These are phyloP conservation scores for Neosalanx taihuensis DNA, from an alignment of 2,797 vertebrate species.

Conservation along the genomic window DNA sequence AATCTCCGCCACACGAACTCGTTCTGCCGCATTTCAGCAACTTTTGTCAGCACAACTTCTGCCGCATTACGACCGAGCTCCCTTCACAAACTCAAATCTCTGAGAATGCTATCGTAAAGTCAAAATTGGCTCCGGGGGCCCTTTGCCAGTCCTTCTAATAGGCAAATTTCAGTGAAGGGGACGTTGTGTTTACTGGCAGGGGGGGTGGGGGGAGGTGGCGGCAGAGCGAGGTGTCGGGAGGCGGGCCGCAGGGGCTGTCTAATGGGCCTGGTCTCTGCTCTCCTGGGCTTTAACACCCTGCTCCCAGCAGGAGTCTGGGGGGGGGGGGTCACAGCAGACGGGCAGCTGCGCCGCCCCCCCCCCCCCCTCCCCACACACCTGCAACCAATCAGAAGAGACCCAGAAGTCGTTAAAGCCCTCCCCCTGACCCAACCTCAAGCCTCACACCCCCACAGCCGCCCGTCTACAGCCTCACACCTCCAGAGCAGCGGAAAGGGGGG, in stretches of 20 bases:
- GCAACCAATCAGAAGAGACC: constrained; percentile 18
- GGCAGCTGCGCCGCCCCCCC: constrained; percentile 18
- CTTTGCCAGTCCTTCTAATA: constrained; percentile 15
- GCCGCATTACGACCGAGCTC: too few species aligned
- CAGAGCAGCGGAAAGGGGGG: background rate
- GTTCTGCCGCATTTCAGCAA: background rate
- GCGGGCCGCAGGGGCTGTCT: constrained; percentile 10
- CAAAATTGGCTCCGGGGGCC: constrained; percentile 5
- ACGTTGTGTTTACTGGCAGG: constrained; percentile 30
- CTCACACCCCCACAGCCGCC: background rate
- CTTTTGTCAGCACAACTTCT: background rate
- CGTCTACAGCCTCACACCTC: constrained; percentile 38
- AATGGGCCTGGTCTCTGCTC: constrained; percentile 24
- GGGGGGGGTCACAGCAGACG: constrained; percentile 12
- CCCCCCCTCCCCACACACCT: constrained; percentile 6
- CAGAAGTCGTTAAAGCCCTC: background rate
- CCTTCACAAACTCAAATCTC: background rate
- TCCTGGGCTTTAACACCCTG: constrained; percentile 24
- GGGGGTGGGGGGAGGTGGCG: background rate
- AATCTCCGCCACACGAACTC: background rate
- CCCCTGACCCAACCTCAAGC: too few species aligned
- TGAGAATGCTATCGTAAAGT: background rate
- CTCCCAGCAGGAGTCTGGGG: constrained; percentile 39
- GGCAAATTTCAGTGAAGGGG: constrained; percentile 4
- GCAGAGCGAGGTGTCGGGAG: constrained; percentile 25